These are phyloP conservation scores for Siderastrea radians DNA, from an alignment of 92 coral and sea anemone genomes.

Conservation along the genomic window DNA sequence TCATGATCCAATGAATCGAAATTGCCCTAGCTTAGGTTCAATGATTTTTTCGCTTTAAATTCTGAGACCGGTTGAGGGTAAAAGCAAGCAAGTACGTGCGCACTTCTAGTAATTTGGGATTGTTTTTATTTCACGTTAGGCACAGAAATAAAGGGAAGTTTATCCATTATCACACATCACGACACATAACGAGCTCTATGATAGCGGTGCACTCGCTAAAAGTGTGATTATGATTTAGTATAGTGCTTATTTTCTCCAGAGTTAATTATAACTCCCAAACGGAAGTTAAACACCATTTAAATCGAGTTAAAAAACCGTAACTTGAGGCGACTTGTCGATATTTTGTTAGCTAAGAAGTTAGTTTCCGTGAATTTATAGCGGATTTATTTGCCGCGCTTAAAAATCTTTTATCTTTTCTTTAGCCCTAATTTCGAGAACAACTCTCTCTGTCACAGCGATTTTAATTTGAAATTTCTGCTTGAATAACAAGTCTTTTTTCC, in stretches of 20 bases:
- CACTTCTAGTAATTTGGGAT: neutral
- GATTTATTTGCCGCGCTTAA: conserved; percentile 5
- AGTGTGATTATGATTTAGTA: conserved; percentile 4
- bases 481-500: neutral
- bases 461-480: no score
- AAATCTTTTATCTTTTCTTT: neutral
- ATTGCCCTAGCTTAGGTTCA: no score
- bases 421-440: neutral
- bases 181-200: conserved; percentile 10
- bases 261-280: conserved; percentile 32
- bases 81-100: neutral
- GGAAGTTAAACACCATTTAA: conserved; percentile 50
- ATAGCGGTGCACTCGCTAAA: conserved; percentile 34
- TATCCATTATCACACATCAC: conserved; percentile 28
- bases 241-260: conserved; percentile 11
- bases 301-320: conserved; percentile 34
- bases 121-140: neutral
- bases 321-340: conserved; percentile 28
- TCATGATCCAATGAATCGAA: neutral
- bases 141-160: conserved; percentile 5
- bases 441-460: neutral
- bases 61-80: neutral
- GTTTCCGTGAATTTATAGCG: conserved; percentile 28
- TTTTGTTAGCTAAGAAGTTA: conserved; percentile 2
- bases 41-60: neutral